Conservation (phyloP, 2,113 vertebrate species). For the western clawed frog (Xenopus tropicalis) region DNA sequence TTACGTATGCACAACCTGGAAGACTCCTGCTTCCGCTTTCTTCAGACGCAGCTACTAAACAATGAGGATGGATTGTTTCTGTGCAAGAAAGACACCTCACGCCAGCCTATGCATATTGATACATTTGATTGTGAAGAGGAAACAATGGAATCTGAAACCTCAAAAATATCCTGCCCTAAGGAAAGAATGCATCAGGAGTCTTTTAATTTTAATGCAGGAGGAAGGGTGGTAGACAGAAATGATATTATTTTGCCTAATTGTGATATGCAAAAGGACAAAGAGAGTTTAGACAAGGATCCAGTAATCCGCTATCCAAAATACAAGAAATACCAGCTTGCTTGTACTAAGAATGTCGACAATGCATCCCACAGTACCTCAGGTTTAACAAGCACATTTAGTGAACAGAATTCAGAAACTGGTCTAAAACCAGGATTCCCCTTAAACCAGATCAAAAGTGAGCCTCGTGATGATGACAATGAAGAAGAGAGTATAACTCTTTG, state of each 20-base stretch:
- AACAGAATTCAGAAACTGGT: conserved; percentile 67
- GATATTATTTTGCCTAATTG: conserved; percentile 65
- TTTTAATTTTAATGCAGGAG: conserved; percentile 65
- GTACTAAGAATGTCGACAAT: conserved; percentile 95
- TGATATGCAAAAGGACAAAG: conserved; percentile 68
- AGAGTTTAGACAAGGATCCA: conserved; percentile 76
- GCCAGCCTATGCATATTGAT: conserved; percentile 67
- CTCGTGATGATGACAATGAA: conserved; percentile 73
- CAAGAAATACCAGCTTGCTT: conserved; percentile 97
- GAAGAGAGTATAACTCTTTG: conserved; percentile 85
- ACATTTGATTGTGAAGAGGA: conserved; percentile 79
- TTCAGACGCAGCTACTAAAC: conserved; percentile 91
- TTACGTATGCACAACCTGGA: conserved; percentile 98
- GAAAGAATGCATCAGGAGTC: conserved; percentile 68
- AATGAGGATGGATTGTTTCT: conserved; percentile 84
- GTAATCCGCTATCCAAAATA: conserved; percentile 91
- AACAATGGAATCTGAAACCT: conserved; percentile 75
- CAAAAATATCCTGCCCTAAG: conserved; percentile 75
- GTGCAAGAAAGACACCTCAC: conserved; percentile 77
- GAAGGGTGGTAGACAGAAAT: conserved; percentile 69
- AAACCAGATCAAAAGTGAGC: conserved; percentile 85
- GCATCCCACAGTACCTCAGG: conserved; percentile 97
- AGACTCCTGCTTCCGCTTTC: conserved; percentile 98
- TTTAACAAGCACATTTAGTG: conserved; percentile 93
- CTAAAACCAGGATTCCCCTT: conserved; percentile 72